Base-by-base conservation (phyloP, 1,140 invertebrate genomes). In the Acyrthosiphon pisum region DNA sequence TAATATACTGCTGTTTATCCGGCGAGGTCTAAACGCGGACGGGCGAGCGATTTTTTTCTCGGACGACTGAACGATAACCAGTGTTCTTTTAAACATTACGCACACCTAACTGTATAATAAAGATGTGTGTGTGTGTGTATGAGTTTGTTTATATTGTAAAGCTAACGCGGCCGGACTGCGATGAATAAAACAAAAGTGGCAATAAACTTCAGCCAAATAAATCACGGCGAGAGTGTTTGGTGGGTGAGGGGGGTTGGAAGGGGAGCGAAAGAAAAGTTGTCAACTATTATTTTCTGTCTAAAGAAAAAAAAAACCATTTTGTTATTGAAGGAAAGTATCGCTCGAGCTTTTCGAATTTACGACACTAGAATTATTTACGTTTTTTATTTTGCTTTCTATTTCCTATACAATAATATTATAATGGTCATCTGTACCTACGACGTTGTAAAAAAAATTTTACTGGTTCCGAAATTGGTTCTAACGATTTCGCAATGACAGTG, bases 1-100 rank as follows among this genome's bases (percentile, higher is more conserved):
- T 76, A 76, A 76, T 76, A 76, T n/a, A 26, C 26, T 41, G 48
- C 35, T 56, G 50, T 89, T 56, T 89, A 89, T 56, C 50, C 48
- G 9, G 35, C 50, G 7, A 56, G 48, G 87, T 50, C 48, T 22
- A 35, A 56, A 89, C 22, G n/a, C 2, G 23, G 41, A 90, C 56
- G 23, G 53, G 48, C 37, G 8, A 89, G 35, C 35, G 48, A 35
- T 89, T 46, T 89, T 88, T 44, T 68, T 20, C 18, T 22, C 90
- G 53, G 22, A n/a, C 30, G 46, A 91, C 56, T 87, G 68, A 60
- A 93, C 53, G 50, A 60, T 68, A 44, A 88, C 44, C 41, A 9
- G 37, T 44, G 68, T 84, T 94, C 94, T 94, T 95, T 86, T 93
- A 86, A 93, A 83, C 91, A 86, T 93, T 83, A 50, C 44, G 44